Evolutionary conservation across 2,888 invertebrate genomes (phyloP).

Genomic region (Dorcus hopei): DNA sequence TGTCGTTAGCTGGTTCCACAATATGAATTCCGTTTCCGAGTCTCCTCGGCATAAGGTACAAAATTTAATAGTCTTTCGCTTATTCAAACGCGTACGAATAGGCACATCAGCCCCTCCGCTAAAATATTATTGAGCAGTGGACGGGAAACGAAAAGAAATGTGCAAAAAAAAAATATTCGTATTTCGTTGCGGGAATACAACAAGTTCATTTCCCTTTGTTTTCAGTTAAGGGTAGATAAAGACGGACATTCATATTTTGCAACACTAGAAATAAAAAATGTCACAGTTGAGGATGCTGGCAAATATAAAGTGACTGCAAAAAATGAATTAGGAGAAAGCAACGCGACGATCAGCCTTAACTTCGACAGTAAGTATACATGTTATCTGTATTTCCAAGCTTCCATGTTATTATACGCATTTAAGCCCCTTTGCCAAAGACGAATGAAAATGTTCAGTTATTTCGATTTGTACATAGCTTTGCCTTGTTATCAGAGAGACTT

Average conservation of each 20-base stretch:
- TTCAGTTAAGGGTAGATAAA: conserved; percentile 81
- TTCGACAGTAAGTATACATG: conserved; percentile 86
- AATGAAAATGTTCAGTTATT: conserved; percentile 4
- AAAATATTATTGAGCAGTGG: conserved; percentile 29
- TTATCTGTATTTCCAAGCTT: conserved; percentile 17
- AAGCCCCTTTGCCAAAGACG: conserved; percentile 6
- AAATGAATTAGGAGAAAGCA: conserved; percentile 96
- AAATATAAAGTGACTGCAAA: conserved; percentile 96
- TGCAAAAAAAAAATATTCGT: not conserved
- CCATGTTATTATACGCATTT: conserved; percentile 5
- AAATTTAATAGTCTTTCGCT: not conserved
- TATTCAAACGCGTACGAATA: too few species aligned
- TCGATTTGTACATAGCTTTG: conserved; percentile 16
- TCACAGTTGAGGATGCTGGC: conserved; percentile 95
- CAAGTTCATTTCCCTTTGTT: conserved; percentile 29
- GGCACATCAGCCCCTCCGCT: conserved; percentile 30
- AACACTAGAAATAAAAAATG: conserved; percentile 88
- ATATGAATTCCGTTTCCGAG: conserved; percentile 76
- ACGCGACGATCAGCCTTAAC: conserved; percentile 94
- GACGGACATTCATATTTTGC: conserved; percentile 93
- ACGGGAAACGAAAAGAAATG: not conserved
- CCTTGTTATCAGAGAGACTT: conserved; percentile 13
- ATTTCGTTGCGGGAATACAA: not conserved
- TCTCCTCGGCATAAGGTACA: conserved; percentile 81
- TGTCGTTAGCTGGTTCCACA: conserved; percentile 86